A percentile compares a stretch with the other conserved stretches of the same genome.
Conservation (phyloP, 2,888 invertebrate species). For the Anarsia innoxiella region DNA sequence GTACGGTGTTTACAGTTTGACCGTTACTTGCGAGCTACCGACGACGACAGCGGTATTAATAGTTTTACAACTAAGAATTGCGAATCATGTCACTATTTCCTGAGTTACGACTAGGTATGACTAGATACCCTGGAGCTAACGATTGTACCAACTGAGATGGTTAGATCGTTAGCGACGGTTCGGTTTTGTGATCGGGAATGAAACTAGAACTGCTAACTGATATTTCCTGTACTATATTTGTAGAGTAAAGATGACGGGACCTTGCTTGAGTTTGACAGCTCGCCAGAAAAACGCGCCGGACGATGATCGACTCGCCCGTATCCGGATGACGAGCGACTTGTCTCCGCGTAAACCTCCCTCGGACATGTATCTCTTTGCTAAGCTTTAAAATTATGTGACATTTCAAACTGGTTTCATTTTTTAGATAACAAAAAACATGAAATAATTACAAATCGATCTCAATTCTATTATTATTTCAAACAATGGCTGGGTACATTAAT, state of each 20-base stretch:
- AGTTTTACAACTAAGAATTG: slow-evolving; percentile 5
- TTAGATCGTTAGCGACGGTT: slow-evolving; percentile 16
- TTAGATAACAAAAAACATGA: too few relatives aligned
- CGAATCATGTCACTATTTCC: slow-evolving; percentile 2
- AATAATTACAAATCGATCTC: too few relatives aligned
- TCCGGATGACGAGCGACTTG: slow-evolving; percentile 12
- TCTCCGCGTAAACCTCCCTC: slow-evolving; percentile 18
- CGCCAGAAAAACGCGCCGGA: slow-evolving; percentile 28
- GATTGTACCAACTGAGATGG: slow-evolving; percentile 2
- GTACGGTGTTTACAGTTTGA: background rate
- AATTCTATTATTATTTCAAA: too few relatives aligned
- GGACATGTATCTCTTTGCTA: slow-evolving; percentile 13
- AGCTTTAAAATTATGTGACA: slow-evolving; percentile 1
- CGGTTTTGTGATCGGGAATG: slow-evolving; percentile 18
- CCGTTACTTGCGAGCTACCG: background rate
- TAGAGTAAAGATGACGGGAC: slow-evolving; percentile 25
- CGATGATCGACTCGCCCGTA: slow-evolving; percentile 18
- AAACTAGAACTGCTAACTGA: slow-evolving; percentile 24
- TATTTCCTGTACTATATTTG: slow-evolving; percentile 27
- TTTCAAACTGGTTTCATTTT: slow-evolving; percentile 1
- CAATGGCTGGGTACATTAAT: too few relatives aligned
- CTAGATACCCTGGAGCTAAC: background rate
- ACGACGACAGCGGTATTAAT: background rate
- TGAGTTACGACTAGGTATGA: background rate
- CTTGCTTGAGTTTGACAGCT: slow-evolving; percentile 29